Evolutionary conservation across 2,797 vertebrate genomes (phyloP).

Genomic region (Urophycis tenuis): DNA sequence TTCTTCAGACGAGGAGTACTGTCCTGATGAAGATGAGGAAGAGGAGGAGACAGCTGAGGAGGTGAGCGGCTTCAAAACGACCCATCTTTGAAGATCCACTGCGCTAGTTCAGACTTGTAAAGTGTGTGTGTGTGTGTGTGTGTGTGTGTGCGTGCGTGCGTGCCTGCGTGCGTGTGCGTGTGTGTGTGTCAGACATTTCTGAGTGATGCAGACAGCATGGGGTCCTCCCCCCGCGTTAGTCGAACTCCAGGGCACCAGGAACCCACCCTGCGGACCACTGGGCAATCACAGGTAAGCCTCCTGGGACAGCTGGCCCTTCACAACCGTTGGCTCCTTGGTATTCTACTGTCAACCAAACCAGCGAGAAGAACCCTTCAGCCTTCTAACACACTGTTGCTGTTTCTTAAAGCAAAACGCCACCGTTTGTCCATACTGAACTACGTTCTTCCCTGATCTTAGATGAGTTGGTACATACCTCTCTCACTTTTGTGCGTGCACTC

Average conservation of each 20-base stretch:
- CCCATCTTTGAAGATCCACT: neutral
- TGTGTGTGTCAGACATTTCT: slow-evolving; percentile 72
- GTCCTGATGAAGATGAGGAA: slow-evolving; percentile 88
- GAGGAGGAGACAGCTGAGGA: slow-evolving; percentile 91
- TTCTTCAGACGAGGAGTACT: slow-evolving; percentile 93
- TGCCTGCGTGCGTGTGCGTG: neutral
- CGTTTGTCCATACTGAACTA: too few relatives aligned
- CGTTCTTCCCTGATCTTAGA: too few relatives aligned
- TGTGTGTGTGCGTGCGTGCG: neutral
- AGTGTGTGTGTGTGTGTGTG: slow-evolving; percentile 3
- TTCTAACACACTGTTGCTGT: neutral
- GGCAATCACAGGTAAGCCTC: slow-evolving; percentile 25
- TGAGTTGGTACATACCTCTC: too few relatives aligned
- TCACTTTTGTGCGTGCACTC: too few relatives aligned
- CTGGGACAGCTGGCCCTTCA: neutral
- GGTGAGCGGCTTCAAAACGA: slow-evolving; percentile 54
- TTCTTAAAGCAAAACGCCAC: too few relatives aligned
- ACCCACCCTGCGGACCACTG: neutral
- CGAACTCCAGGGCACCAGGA: slow-evolving; percentile 48
- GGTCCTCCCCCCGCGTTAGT: slow-evolving; percentile 76
- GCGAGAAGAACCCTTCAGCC: neutral
- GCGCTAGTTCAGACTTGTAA: neutral
- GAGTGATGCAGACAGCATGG: slow-evolving; percentile 85
- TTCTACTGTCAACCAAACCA: neutral
- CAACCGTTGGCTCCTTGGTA: neutral